Base-by-base conservation (phyloP, 2,113 vertebrate genomes). In the Copsychus sechellarum region DNA sequence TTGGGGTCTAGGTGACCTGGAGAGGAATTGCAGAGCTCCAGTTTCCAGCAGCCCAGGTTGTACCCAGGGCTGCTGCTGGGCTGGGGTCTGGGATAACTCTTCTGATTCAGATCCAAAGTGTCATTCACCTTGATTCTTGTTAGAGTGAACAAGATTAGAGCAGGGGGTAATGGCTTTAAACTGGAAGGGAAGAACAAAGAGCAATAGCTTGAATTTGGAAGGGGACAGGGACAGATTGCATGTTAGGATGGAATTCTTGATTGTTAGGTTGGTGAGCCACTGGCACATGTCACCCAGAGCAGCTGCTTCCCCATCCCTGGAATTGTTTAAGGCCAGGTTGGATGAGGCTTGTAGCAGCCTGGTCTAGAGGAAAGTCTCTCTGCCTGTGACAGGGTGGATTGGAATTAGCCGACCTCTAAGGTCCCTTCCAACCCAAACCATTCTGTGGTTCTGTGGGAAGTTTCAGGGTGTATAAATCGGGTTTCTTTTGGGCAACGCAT, bases 221-320 rank as follows among this genome's bases (percentile, higher is more conserved):
- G 18, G n/a, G 25, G 14, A 16, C 14, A 54, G 70, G 47, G 12
- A 6, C 19, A 42, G 18, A 36, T 53, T 8, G 9, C 0, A 0
- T 42, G 6, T 28, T 42, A 42, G 48, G 31, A 16, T 83, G 79
- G 25, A 77, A 48, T 70, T 90, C 9, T 33, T 62, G 18, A 19
- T 34, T 58, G 23, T 61, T n/a, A 11, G 40, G 4, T 9, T 56
- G 31, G 22, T 28, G 56, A 48, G 22, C 9, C 29, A 18, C 29
- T 74, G 29, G 78, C n/a, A 26, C 38, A 34, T 25, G 31, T 9
- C 76, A 21, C 10, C 40, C 34, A 36, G 48, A 62, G 48, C 8
- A 69, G 14, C 40, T 76, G 47, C 6, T 47, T 14, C 5, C 5
- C 26, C 62, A 23, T 34, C 25, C 34, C 40, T 42, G 71, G 5